Conservation (phyloP, 37 sponge, comb jelly and placozoan species). For the Spongilla lacustris region DNA sequence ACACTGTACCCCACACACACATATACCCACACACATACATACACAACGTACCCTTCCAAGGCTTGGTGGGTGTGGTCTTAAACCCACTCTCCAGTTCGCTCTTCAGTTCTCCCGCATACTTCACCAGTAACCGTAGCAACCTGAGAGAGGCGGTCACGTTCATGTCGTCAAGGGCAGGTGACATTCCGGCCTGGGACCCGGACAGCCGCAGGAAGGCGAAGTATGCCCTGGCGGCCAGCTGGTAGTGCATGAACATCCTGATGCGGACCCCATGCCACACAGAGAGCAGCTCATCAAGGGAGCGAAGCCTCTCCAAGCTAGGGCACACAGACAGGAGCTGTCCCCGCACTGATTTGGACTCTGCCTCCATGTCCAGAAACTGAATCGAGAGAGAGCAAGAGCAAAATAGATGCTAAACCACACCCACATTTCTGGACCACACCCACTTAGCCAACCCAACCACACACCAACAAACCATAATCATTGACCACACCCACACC, state of each 20-base stretch:
- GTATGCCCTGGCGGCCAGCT: conserved; percentile 88
- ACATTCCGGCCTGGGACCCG: conserved; percentile 55
- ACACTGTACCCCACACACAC: neutral
- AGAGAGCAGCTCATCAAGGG: conserved; percentile 67
- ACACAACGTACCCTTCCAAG: conserved; percentile 85
- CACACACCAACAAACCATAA: too few relatives aligned
- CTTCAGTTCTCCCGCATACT: conserved; percentile 87
- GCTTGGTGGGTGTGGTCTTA: conserved; percentile 80
- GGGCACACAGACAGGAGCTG: conserved; percentile 73
- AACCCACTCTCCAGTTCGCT: conserved; percentile 82
- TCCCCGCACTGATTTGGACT: conserved; percentile 65
- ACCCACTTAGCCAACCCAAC: too few relatives aligned
- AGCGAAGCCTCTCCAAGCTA: conserved; percentile 58
- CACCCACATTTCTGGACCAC: too few relatives aligned
- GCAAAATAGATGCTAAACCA: too few relatives aligned
- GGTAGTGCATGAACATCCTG: conserved; percentile 90
- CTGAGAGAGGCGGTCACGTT: conserved; percentile 90
- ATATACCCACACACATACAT: neutral
- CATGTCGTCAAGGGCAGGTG: conserved; percentile 81
- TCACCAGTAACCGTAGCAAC: conserved; percentile 84
- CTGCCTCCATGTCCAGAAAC: conserved; percentile 71
- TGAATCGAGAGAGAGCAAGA: neutral
- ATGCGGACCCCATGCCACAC: conserved; percentile 82
- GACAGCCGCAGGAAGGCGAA: conserved; percentile 87
- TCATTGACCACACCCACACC: too few relatives aligned